A percentile compares a stretch with the other conserved stretches of the same genome.
These are phyloP conservation scores for Drosophila kokeensis DNA, from an alignment of 2,888 invertebrate species.

Conservation along the genomic window DNA sequence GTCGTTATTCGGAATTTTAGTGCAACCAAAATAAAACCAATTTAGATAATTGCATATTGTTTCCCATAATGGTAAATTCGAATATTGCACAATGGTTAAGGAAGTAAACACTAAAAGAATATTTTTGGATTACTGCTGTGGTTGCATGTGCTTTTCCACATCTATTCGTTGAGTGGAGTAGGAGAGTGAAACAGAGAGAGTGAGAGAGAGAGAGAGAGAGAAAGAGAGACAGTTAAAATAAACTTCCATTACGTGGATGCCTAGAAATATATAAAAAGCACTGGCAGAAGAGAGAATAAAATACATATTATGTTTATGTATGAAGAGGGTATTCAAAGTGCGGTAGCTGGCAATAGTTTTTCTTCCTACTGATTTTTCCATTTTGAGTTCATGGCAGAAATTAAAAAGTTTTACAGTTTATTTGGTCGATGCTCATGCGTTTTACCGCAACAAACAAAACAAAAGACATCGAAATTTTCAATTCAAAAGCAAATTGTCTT, in stretches of 20 bases:
- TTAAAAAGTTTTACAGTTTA: constrained; percentile 50
- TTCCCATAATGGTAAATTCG: constrained; percentile 6
- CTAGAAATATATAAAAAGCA: not conserved
- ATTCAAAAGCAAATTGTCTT: constrained; percentile 76
- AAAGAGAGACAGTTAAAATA: not conserved
- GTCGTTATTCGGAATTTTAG: not conserved
- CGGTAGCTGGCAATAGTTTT: not conserved
- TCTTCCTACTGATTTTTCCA: not conserved
- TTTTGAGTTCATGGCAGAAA: constrained; percentile 28
- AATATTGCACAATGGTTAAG: constrained; percentile 7
- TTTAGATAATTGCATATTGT: constrained; percentile 25
- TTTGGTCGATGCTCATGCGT: constrained; percentile 23
- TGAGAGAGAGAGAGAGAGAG: not conserved
- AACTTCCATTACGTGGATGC: not conserved
- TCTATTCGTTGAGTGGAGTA: not conserved
- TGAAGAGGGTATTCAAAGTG: constrained; percentile 13
- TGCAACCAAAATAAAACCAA: constrained; percentile 25
- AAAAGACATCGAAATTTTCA: constrained; percentile 49
- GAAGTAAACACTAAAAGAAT: not conserved
- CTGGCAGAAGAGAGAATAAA: no score
- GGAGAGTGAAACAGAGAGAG: not conserved
- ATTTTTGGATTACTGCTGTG: constrained; percentile 5
- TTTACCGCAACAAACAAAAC: constrained; percentile 22
- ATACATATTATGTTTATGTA: not conserved
- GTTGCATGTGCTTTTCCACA: not conserved